phyloP scores from a whole-genome alignment of 1,140 invertebrate genomes.

The Ceratosolen solmsi region DNA sequence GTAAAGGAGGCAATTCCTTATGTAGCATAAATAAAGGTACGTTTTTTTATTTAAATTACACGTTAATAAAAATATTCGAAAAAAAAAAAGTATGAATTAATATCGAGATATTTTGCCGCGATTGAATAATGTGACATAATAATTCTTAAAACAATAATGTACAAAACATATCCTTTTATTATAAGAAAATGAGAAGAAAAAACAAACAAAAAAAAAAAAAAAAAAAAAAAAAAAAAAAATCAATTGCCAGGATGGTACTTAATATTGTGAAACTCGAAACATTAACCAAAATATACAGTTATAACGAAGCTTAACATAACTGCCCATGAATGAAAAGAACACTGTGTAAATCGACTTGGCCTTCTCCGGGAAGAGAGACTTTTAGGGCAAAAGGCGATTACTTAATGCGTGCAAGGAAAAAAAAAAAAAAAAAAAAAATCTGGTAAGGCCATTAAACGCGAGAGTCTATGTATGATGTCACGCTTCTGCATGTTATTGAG shows the following conservation, averaged over 20 bases:
- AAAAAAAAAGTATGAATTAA: too few species aligned
- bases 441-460: conserved; percentile 1
- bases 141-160: too few species aligned
- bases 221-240: conserved; percentile 1
- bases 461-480: conserved; percentile 11
- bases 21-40: too few species aligned
- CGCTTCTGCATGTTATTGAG: background rate
- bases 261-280: background rate
- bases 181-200: too few species aligned
- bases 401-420: too few species aligned
- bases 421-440: conserved; percentile 18
- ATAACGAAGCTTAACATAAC: conserved; percentile 24
- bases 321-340: conserved; percentile 10
- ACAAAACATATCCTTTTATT: too few species aligned
- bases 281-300: background rate
- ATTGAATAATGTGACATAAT: too few species aligned
- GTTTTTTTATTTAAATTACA: too few species aligned
- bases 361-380: conserved; percentile 15
- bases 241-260: background rate
- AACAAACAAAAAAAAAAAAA: too few species aligned
- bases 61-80: too few species aligned
- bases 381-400: conserved; percentile 33
- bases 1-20: too few species aligned
- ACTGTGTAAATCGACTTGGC: conserved; percentile 27
- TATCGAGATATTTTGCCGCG: too few species aligned